Evolutionary conservation across 2,888 invertebrate species (phyloP), one percentile per base, ranked within the genome.

Genomic region (Luffia ferchaultella): DNA sequence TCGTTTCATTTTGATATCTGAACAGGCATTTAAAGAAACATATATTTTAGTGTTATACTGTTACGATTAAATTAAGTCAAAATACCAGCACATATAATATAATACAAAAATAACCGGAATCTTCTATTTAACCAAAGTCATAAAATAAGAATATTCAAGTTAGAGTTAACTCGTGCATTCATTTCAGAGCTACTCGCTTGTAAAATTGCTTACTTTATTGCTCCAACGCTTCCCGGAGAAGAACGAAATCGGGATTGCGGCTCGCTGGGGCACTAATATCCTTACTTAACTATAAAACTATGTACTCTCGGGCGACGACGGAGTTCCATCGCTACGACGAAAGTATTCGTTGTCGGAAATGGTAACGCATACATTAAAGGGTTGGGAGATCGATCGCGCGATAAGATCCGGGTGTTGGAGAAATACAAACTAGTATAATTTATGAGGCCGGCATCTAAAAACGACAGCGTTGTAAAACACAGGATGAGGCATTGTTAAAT

Each of bases 341-440:
- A 60, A 68, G 67, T 67, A 70, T 69, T 68, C 62, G 65, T 68
- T 57, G 59, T 71, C 63, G 65, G 59, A 64, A 64, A 66, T 67
- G 65, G 66, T 69, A 70, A 73, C 68, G 74, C 70, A 71, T 71
- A 72, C 64, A 70, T 71, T 68, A 73, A 80, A 80, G 79, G 78
- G 79, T 78, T 76, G 64, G 70, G 69, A 73, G 71, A 73, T 67
- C 65, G 76, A 82, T 79, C 70, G 66, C 18, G 58, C 61, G 80
- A 80, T 80, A 79, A 78, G 73, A 71, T 68, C 62, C 61, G 61
- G 61, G 65, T 67, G 66, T 62, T 66, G 65, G 65, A 69, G 67
- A 69, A 77, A 74, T 73, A 76, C 73, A 73, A 76, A 80, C 69
- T 77, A 73, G 73, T 77, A 76, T 67, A 72, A 72, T 72, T 73